Base-by-base conservation (phyloP, 2,797 vertebrate species). In the Miichthys miiuy region DNA sequence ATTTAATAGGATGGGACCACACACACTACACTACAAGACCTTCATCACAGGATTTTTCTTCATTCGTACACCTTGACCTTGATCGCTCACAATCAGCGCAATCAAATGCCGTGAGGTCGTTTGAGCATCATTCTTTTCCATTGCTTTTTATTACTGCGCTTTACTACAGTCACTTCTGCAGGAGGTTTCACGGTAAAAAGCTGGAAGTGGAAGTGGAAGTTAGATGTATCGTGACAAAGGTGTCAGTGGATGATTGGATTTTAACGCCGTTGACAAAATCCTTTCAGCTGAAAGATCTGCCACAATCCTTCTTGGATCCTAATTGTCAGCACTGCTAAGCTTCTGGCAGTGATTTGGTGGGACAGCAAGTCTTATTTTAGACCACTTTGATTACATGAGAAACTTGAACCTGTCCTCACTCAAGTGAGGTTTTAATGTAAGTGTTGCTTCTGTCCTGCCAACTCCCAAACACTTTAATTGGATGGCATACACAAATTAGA, bases 321-420 rank as follows among this genome's bases (percentile, higher is more conserved):
- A 83, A 88, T 88, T 88, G 90, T 89, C 90, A 88, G 86, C 79
- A 54, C 77, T 79, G 75, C 84, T 92, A 92, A 93, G 85, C 89
- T 88, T 82, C 71, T 52, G 77, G 81, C 71, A 44, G 76, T 77
- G 81, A 87, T 87, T 81, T 48, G 61, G 58, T 72, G 67, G 79
- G 81, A 88, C 77, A 67, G 80, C 64, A 76, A 67, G 80, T 77
- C 71, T 82, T 76, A 79, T 77, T 87, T 90, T 76, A 85, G 84
- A 88, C 71, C 83, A 71, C 79, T 56, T 18, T 68, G 76, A 87
- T 89, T 88, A 75, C 75, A 85, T 84, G 69, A 83, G 56, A 85
- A 89, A 79, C 65, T 60, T 68, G 63, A 88, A 70, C 72, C 55
- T 42, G 61, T 71, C 48, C 63, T 65, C 60, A 55, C 67, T 87